These are phyloP conservation scores for Drosophila rhopaloa DNA, from an alignment of 1,140 invertebrate species.

Conservation along the genomic window DNA sequence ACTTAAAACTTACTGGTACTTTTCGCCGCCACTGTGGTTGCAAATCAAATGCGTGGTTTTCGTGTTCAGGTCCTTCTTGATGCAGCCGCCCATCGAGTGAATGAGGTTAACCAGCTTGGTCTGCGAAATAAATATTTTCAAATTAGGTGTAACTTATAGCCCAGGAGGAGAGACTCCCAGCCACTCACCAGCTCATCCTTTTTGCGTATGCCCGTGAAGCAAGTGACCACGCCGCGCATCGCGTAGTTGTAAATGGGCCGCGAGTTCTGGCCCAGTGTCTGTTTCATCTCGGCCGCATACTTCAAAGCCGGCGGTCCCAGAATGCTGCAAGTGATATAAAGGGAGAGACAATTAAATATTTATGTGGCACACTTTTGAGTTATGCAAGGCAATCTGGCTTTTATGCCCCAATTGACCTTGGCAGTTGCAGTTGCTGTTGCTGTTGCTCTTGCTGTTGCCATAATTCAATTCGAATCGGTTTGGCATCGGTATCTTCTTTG, in stretches of 20 bases:
- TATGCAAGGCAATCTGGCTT: slow-evolving; percentile 74
- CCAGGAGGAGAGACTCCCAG: not conserved
- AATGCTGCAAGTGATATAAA: slow-evolving; percentile 86
- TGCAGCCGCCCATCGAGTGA: slow-evolving; percentile 97
- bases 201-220: slow-evolving; percentile 95
- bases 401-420: slow-evolving; percentile 78
- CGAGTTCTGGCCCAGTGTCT: slow-evolving; percentile 88
- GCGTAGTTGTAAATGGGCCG: slow-evolving; percentile 94
- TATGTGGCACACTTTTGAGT: slow-evolving; percentile 80
- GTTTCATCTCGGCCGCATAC: slow-evolving; percentile 89
- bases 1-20: slow-evolving; percentile 87
- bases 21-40: slow-evolving; percentile 93
- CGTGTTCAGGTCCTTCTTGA: slow-evolving; percentile 93
- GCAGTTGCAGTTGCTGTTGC: slow-evolving; percentile 13
- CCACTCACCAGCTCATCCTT: slow-evolving; percentile 92
- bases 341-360: slow-evolving; percentile 71
- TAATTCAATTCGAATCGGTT: slow-evolving; percentile 27
- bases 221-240: slow-evolving; percentile 93
- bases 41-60: slow-evolving; percentile 97
- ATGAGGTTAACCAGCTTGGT: slow-evolving; percentile 93
- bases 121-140: slow-evolving; percentile 84
- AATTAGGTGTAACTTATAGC: not conserved
- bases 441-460: not conserved
- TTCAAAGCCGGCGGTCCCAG: slow-evolving; percentile 91
- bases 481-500: not conserved